phyloP scores from a whole-genome alignment of 2,113 vertebrate genomes.

The Scomber colias region DNA sequence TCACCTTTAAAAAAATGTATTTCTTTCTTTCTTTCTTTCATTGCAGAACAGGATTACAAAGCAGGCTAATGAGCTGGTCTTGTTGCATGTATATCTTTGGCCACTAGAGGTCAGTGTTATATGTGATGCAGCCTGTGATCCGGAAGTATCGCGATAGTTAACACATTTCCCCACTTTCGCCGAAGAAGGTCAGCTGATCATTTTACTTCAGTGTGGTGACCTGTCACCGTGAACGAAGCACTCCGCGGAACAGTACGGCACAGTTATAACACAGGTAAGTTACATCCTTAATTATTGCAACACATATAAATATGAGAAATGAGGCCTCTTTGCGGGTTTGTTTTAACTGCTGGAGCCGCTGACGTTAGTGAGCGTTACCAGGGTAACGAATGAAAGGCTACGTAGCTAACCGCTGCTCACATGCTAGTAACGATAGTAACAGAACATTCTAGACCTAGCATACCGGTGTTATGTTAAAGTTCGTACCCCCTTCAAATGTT shows the following conservation, averaged over 20 bases:
- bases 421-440: slow-evolving; percentile 77
- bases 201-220: slow-evolving; percentile 27
- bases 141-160: slow-evolving; percentile 61
- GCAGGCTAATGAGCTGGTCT: background rate
- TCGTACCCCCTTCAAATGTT: too few relatives aligned
- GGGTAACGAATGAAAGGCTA: background rate
- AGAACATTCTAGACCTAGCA: slow-evolving; percentile 72
- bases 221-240: slow-evolving; percentile 23
- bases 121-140: background rate
- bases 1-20: too few relatives aligned
- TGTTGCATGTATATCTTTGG: background rate
- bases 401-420: slow-evolving; percentile 33
- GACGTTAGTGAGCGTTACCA: background rate
- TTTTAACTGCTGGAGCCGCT: background rate
- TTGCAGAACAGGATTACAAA: too few relatives aligned
- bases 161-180: background rate
- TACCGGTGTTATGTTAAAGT: too few relatives aligned
- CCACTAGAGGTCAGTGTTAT: slow-evolving; percentile 23
- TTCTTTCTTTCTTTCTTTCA: too few relatives aligned
- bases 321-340: background rate
- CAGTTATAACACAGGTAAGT: slow-evolving; percentile 38
- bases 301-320: background rate
- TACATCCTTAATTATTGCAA: background rate
- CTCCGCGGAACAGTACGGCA: background rate
- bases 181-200: slow-evolving; percentile 71